A percentile compares a stretch with the other conserved stretches of the same genome.
Conservation (phyloP, 2,888 invertebrate genomes). For the Petrophora chlorosata region DNA sequence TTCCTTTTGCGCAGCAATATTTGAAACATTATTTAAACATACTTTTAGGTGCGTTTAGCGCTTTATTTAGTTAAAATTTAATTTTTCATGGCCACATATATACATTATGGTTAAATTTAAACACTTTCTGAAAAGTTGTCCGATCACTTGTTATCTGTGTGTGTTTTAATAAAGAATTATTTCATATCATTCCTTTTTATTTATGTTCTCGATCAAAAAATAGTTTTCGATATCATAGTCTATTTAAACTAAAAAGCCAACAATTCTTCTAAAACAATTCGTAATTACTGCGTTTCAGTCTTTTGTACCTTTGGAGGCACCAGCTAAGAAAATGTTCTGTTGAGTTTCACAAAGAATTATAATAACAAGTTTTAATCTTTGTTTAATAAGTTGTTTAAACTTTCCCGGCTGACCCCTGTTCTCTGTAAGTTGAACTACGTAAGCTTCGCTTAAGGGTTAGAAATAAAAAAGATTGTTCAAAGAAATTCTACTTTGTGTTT, state of each 20-base stretch:
- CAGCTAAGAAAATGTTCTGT: constrained; percentile 27
- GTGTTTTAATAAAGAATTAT: no score
- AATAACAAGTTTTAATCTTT: constrained; percentile 40
- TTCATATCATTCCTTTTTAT: no score
- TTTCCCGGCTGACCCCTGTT: constrained; percentile 21
- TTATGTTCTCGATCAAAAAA: no score
- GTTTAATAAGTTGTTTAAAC: constrained; percentile 38
- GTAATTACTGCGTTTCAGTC: constrained; percentile 7
- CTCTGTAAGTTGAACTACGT: constrained; percentile 8
- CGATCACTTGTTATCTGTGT: no score
- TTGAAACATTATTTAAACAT: no score
- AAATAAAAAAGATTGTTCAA: not conserved
- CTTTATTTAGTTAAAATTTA: no score
- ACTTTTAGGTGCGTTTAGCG: no score
- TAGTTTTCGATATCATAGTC: constrained; percentile 4
- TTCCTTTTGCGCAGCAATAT: no score
- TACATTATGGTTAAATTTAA: no score
- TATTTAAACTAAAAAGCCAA: not conserved
- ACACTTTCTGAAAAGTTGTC: no score
- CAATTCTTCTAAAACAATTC: constrained; percentile 6
- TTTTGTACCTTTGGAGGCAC: constrained; percentile 11
- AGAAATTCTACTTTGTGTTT: no score
- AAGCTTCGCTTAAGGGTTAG: not conserved
- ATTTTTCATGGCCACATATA: no score
- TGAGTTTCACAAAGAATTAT: constrained; percentile 40